Base-by-base conservation (phyloP, 2,113 vertebrate species). In the Callopanchax toddi region DNA sequence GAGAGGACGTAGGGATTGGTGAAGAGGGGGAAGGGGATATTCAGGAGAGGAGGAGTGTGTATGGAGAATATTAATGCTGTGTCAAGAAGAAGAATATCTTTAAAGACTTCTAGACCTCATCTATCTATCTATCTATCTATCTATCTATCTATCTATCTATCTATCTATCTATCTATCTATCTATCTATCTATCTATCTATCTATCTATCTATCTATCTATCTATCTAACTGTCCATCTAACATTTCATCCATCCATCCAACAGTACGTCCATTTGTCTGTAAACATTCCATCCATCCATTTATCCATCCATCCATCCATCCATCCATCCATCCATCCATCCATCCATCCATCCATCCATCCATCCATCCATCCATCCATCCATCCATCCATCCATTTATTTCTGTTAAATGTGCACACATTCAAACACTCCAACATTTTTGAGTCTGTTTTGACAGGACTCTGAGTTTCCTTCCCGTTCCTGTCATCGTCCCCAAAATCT, bases 1-100 rank as follows among this genome's bases (percentile, higher is more conserved):
- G 59, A 72, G 58, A 52, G 61, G 60, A 74, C 54, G 65, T 67
- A 67, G 51, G 57, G 61, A 55, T 61, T 34, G 18, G 58, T 20
- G 36, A 36, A 43, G 22, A 49, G 67, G 63, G 18, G 22, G 64
- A 40, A 29, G 62, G 76, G 37, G 22, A 39, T 21, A 36, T 65
- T 60, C 11, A 56, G 63, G 54, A 65, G 73, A 79, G 74, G 69
- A 79, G 66, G 69, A 59, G 57, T 15, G 37, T 75, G 71, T 73
- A 85, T 74, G 61, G 67, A 77, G 89, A 91, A 92, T 92, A 91
- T 91, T 84, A 91, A 92, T 91, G 78, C 72, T 58, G 74, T 85
- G 79, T 87, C 79, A 89, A 81, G 71, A 81, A 79, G 78, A 83
- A 45, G 80, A 87, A 78, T 69, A 71, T 83, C 70, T 89, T 86